Evolutionary conservation across 2,797 vertebrate genomes (phyloP), one percentile per base, ranked within the genome.

Genomic region (Dallia pectoralis): DNA sequence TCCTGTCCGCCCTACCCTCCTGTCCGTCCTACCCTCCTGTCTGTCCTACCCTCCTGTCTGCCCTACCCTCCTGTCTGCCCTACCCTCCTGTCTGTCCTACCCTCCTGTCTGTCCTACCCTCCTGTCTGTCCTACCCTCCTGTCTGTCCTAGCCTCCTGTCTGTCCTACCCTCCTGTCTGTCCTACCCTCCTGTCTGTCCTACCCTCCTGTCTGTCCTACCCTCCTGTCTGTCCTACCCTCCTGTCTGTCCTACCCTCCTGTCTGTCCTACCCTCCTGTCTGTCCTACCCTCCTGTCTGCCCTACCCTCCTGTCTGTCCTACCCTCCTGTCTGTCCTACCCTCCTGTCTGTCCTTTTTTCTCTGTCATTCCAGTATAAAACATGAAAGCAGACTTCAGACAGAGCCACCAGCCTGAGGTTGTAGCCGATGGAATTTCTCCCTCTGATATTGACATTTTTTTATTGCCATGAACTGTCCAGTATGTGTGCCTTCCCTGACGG

Each of bases 301-400:
- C 69, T 78, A 73, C 86, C 5, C 22, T 1, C 8, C 40, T 12
- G n/a, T 14, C 40, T 44, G 9, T 12, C 40, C 14, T 5, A 9
- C 9, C 36, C 33, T 36, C 33, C 40, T 8, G 40, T n/a, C 40
- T 1, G 40, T 44, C 2, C 3, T n/a, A 11, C 66, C 74, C 11
- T 0, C 80, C 67, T 6, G 3, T 36, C 40, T 44, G 40, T 3
- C 40, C 40, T 3, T 9, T 44, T 3, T 9, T 44, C 40, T 11
- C 40, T 44, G 40, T 44, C 40, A n/a, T n/a, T n/a, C n/a, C n/a
- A 78, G 84, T 81, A 87, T 84, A 80, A 81, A 19, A 83, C 82
- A 71, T 80, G 82, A 69, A 61, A 33, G 63, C 62, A 74, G 76
- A 80, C 77, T 74, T 76, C 62, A 70, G 75, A 64, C 68, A 80